Evolutionary conservation across 1,140 invertebrate genomes (phyloP).

Genomic region (Melipona quadrifasciata): DNA sequence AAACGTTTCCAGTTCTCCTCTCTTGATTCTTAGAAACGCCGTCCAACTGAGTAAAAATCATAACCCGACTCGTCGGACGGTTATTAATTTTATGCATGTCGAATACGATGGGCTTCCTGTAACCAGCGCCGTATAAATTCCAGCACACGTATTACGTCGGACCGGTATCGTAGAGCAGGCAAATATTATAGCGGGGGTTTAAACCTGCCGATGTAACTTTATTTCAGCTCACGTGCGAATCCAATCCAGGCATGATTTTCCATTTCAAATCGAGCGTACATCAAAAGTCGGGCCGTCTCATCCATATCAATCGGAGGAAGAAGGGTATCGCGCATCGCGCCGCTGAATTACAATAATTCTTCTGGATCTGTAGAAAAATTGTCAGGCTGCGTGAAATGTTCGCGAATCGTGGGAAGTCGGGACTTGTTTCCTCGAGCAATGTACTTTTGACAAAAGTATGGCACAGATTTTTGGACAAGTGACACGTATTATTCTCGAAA

Average conservation of each 20-base stretch:
- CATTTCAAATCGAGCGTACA: slow-evolving; percentile 82
- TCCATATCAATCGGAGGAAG: slow-evolving; percentile 79
- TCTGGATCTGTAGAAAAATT: slow-evolving; percentile 45
- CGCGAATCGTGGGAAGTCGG: neutral
- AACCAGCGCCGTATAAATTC: slow-evolving; percentile 57
- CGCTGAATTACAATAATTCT: slow-evolving; percentile 54
- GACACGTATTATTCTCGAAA: neutral
- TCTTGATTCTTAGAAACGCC: neutral
- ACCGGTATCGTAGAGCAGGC: slow-evolving; percentile 32
- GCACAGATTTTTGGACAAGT: no score
- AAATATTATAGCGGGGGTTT: slow-evolving; percentile 22
- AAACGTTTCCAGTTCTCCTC: neutral
- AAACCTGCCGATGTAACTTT: slow-evolving; percentile 67
- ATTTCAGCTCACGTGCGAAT: slow-evolving; percentile 79
- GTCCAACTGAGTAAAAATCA: neutral
- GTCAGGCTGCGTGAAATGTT: slow-evolving; percentile 17
- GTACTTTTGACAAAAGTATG: neutral
- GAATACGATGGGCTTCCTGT: neutral
- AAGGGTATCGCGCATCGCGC: slow-evolving; percentile 33
- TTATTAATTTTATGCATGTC: slow-evolving; percentile 44
- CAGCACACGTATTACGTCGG: slow-evolving; percentile 44
- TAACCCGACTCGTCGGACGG: neutral
- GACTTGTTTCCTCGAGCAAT: neutral
- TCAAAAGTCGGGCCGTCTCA: slow-evolving; percentile 77
- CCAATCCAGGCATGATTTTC: slow-evolving; percentile 81